Evolutionary conservation across 2,888 invertebrate genomes (phyloP).

Genomic region (Anagyrus pseudococci): DNA sequence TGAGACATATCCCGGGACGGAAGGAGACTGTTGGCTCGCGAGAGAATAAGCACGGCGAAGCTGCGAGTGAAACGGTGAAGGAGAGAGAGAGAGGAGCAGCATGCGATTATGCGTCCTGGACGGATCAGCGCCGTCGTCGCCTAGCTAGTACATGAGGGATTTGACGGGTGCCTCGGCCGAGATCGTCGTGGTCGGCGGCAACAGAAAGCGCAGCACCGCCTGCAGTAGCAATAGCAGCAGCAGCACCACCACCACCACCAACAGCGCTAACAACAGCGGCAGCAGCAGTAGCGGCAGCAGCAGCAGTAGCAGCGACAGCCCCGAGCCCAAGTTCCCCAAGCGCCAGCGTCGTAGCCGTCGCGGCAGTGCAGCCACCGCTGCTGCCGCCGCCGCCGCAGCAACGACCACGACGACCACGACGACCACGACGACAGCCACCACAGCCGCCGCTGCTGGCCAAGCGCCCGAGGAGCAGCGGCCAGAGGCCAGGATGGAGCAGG

Average conservation of each 20-base stretch:
- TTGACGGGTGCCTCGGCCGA: not conserved
- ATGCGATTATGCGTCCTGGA: not conserved
- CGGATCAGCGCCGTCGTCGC: constrained; percentile 1
- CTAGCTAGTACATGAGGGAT: constrained; percentile 8
- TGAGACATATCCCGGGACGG: too few relatives aligned
- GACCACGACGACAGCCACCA: not conserved
- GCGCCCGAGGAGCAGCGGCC: not conserved
- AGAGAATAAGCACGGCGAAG: too few relatives aligned
- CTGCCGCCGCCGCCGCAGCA: not conserved
- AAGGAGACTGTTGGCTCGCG: too few relatives aligned
- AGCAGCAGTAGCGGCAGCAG: not conserved
- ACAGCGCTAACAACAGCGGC: not conserved
- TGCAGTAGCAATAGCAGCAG: not conserved
- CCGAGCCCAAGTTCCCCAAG: not conserved
- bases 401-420: not conserved
- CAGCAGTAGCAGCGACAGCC: not conserved
- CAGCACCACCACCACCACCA: not conserved
- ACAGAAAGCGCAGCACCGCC: too few relatives aligned
- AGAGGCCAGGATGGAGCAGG: not conserved
- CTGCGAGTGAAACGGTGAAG: too few relatives aligned
- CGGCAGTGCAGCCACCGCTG: not conserved
- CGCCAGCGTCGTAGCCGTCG: constrained; percentile 1
- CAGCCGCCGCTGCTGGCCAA: not conserved
- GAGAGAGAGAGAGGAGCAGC: not conserved
- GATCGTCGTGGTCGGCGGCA: not conserved